These are phyloP conservation scores for Celastrina argiolus DNA, from an alignment of 2,888 invertebrate genomes.

Conservation along the genomic window DNA sequence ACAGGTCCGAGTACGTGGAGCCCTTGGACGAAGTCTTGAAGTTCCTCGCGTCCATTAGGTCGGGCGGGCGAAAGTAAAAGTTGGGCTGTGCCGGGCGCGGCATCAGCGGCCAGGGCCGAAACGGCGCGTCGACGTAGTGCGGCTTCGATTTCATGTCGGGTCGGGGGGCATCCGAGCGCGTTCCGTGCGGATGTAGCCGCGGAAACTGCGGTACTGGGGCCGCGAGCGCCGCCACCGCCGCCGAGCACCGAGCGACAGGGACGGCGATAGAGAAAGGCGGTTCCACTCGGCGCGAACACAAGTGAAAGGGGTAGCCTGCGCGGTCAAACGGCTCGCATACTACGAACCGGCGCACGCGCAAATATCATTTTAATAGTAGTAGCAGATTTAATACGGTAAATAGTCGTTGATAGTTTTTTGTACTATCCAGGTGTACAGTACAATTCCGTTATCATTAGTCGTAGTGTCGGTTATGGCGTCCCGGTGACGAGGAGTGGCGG, in stretches of 20 bases:
- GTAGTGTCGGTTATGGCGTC: background rate
- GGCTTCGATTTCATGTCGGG: constrained; percentile 82
- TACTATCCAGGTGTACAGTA: constrained; percentile 1
- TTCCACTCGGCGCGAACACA: constrained; percentile 69
- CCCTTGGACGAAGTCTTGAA: constrained; percentile 68
- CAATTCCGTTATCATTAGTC: background rate
- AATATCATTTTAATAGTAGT: constrained; percentile 46
- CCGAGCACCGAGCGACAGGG: constrained; percentile 68
- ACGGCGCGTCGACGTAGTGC: constrained; percentile 71
- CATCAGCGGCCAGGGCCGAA: constrained; percentile 82
- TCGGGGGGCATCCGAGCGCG: constrained; percentile 73
- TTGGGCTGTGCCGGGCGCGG: constrained; percentile 73
- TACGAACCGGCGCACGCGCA: constrained; percentile 42
- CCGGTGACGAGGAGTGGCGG: background rate
- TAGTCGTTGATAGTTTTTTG: constrained; percentile 26
- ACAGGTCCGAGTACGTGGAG: constrained; percentile 72
- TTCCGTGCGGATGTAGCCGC: constrained; percentile 70
- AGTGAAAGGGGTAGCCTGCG: constrained; percentile 74
- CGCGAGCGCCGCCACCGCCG: constrained; percentile 59
- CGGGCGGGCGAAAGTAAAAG: constrained; percentile 71
- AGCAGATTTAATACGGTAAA: constrained; percentile 36
- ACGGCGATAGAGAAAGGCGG: constrained; percentile 74
- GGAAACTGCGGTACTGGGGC: constrained; percentile 67
- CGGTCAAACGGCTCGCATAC: constrained; percentile 60
- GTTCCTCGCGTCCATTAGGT: constrained; percentile 69